These are phyloP conservation scores for Cetonia aurata DNA, from an alignment of 2,888 invertebrate genomes.

Conservation along the genomic window DNA sequence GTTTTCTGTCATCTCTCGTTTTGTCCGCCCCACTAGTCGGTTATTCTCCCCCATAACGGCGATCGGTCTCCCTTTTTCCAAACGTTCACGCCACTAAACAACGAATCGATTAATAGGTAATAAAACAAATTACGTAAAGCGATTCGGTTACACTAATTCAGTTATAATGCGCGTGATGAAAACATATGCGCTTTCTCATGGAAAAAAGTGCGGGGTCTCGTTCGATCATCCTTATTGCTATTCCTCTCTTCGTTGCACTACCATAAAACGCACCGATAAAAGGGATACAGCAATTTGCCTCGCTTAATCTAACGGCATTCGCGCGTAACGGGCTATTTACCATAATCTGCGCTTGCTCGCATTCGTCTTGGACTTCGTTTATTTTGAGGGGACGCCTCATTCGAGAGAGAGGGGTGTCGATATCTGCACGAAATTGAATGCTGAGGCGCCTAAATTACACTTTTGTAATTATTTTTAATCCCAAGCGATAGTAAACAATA, in stretches of 20 bases:
- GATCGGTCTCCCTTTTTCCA: constrained; percentile 23
- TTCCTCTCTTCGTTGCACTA: constrained; percentile 46
- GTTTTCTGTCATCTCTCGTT: constrained; percentile 12
- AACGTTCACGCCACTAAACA: constrained; percentile 39
- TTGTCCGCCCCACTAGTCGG: constrained; percentile 15
- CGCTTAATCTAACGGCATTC: constrained; percentile 59
- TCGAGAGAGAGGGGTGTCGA: no score
- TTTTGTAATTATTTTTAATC: no score
- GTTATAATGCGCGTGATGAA: constrained; percentile 42
- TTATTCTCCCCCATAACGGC: background rate
- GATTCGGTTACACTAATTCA: constrained; percentile 39
- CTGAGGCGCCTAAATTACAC: no score
- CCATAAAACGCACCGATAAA: constrained; percentile 55
- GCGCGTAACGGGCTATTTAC: constrained; percentile 45
- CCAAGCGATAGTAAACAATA: no score
- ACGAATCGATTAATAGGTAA: constrained; percentile 37
- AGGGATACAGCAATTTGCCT: constrained; percentile 53
- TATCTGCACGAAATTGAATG: no score
- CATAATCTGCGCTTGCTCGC: constrained; percentile 23
- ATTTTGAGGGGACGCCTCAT: no score
- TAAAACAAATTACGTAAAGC: constrained; percentile 38
- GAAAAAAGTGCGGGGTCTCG: constrained; percentile 36
- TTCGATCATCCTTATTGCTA: constrained; percentile 6
- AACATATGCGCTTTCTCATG: constrained; percentile 49
- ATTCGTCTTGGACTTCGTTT: constrained; percentile 11